Percentiles rank a stretch among this genome's conserved stretches.
phyloP scores from a whole-genome alignment of 2,888 invertebrate genomes.

The Linyphia triangularis region DNA sequence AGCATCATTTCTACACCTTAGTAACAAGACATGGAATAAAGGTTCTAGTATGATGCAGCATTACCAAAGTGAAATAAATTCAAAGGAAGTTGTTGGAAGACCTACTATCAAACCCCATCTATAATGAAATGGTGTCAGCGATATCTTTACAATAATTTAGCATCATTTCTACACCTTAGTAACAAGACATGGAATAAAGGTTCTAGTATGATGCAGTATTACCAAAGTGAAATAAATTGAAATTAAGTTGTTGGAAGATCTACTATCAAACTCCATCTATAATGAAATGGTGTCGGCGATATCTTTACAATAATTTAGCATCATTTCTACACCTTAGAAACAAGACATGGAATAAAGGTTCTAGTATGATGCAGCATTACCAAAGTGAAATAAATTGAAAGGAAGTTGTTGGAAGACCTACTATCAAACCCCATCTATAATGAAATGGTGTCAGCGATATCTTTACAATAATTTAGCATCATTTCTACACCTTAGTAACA shows the following conservation, averaged over 20 bases:
- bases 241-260: conserved; percentile 26
- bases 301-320: conserved; percentile 21
- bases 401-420: conserved; percentile 44
- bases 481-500: conserved; percentile 7
- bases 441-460: conserved; percentile 59
- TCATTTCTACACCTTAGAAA: conserved; percentile 2
- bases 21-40: not conserved
- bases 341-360: not conserved
- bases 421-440: conserved; percentile 66
- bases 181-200: not conserved
- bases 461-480: conserved; percentile 14
- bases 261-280: conserved; percentile 69
- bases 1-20: conserved; percentile 25
- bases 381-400: not conserved
- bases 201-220: not conserved
- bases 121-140: conserved; percentile 55
- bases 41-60: not conserved
- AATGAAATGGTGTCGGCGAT: conserved; percentile 56
- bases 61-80: not conserved
- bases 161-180: conserved; percentile 20
- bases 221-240: not conserved
- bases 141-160: conserved; percentile 25
- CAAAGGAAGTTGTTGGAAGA: conserved; percentile 26
- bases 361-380: not conserved
- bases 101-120: conserved; percentile 68